Base-by-base conservation (phyloP, 2,113 vertebrate species). In the Dipodomys spectabilis region DNA sequence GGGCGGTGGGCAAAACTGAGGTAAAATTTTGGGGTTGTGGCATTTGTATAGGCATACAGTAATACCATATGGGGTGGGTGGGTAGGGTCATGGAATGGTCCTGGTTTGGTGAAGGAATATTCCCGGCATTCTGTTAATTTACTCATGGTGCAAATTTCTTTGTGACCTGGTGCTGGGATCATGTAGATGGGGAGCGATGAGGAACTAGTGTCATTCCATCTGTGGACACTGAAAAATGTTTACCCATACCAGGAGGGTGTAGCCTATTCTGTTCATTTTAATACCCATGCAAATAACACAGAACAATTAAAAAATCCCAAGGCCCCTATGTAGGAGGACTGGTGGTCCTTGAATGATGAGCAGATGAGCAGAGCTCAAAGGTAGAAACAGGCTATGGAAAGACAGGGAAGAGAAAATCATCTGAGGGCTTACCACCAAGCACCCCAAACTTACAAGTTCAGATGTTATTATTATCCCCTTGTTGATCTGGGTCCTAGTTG, bases 71-170 rank as follows among this genome's bases (percentile, higher is more conserved):
- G 27, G n/a, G 45, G 45, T 6, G 49, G 13, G 44, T 44, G 18
- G 72, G 25, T 32, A 77, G 82, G 82, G 20, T 86, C 93, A 35
- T 86, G 35, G 64, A 88, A 45, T 90, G 8, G 77, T 82, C 35
- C 85, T 79, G 22, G 27, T 83, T 90, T 86, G 53, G 72, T 82
- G 60, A 13, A 35, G 18, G n/a, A 45, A 60, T 57, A 23, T 25
- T 91, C 28, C 67, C 30, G 75, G 32, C 35, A 60, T 82, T 23
- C 27, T 20, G 25, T 71, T 73, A 32, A 68, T 78, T 82, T 35
- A 4, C 13, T 71, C 20, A 25, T 71, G 64, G 19, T 91, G 28
- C 8, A 10, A 13, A 30, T n/a, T 74, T 35, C 82, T 25, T 68
- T n/a, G 2, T 44, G 22, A 35, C 7, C 22, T 72, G 19, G 1